phyloP scores from a whole-genome alignment of 2,797 vertebrate genomes.

The Fistularia commersonii region DNA sequence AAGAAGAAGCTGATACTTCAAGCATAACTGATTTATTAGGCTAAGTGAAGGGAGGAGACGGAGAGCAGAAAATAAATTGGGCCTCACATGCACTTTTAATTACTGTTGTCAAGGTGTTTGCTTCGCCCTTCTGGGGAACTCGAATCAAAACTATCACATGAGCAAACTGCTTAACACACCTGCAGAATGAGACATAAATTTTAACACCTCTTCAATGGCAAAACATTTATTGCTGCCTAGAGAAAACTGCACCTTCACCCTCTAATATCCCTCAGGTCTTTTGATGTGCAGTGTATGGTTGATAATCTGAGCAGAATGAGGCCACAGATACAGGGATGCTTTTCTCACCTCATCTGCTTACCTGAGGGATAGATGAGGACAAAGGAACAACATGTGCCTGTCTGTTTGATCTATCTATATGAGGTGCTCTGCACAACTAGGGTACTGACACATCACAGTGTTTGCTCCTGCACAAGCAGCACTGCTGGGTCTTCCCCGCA shows the following conservation, averaged over 20 bases:
- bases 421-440: conserved; percentile 40
- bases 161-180: conserved; percentile 32
- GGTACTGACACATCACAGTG: conserved; percentile 46
- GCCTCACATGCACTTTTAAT: conserved; percentile 64
- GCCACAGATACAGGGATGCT: conserved; percentile 42
- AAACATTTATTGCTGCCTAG: conserved; percentile 51
- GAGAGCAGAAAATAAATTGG: conserved; percentile 59
- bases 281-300: conserved; percentile 27
- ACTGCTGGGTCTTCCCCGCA: conserved; percentile 21
- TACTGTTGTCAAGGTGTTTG: conserved; percentile 71
- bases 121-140: conserved; percentile 58
- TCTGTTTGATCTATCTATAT: conserved; percentile 51
- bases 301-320: conserved; percentile 57
- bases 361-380: conserved; percentile 49
- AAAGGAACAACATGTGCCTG: conserved; percentile 55
- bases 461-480: conserved; percentile 38
- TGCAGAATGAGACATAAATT: conserved; percentile 40
- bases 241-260: conserved; percentile 38
- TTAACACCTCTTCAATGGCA: conserved; percentile 33
- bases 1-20: conserved; percentile 52
- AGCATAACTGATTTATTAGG: conserved; percentile 70
- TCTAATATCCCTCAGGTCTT: conserved; percentile 20
- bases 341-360: conserved; percentile 42
- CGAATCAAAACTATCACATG: conserved; percentile 47
- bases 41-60: conserved; percentile 53